Percentiles rank a stretch among this genome's conserved stretches.
Conservation (phyloP, 2,113 vertebrate species). For the Cercopithecus mona region DNA sequence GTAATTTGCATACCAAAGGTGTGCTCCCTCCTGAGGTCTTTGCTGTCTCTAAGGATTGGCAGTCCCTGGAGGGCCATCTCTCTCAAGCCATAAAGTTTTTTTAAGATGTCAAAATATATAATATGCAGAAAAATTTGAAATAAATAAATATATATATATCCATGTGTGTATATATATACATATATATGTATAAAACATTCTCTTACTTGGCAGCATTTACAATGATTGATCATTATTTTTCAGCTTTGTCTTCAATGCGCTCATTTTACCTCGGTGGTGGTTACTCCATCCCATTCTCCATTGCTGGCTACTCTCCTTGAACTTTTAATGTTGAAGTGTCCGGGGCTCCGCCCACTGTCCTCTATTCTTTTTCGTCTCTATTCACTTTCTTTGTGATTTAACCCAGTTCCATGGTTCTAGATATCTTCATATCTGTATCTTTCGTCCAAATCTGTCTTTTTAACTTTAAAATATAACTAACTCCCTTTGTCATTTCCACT, state of each 20-base stretch:
- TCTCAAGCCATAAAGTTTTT: background rate
- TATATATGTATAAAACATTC: too few species aligned
- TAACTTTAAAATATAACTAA: background rate
- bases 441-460: background rate
- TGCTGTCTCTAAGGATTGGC: background rate
- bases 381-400: background rate
- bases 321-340: background rate
- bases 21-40: background rate
- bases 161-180: rapidly evolving
- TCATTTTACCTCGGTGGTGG: background rate
- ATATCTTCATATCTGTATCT: background rate
- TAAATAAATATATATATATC: rapidly evolving
- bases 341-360: too few species aligned
- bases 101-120: background rate
- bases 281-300: background rate
- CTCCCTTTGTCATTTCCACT: background rate
- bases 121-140: background rate
- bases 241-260: rapidly evolving
- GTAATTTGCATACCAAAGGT: background rate
- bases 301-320: background rate
- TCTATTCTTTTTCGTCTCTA: background rate
- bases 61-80: background rate
- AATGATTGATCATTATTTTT: background rate
- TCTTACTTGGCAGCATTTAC: background rate
- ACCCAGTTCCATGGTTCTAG: background rate